These are phyloP conservation scores for Schizaphis graminum DNA, from an alignment of 2,888 invertebrate species.

Conservation along the genomic window DNA sequence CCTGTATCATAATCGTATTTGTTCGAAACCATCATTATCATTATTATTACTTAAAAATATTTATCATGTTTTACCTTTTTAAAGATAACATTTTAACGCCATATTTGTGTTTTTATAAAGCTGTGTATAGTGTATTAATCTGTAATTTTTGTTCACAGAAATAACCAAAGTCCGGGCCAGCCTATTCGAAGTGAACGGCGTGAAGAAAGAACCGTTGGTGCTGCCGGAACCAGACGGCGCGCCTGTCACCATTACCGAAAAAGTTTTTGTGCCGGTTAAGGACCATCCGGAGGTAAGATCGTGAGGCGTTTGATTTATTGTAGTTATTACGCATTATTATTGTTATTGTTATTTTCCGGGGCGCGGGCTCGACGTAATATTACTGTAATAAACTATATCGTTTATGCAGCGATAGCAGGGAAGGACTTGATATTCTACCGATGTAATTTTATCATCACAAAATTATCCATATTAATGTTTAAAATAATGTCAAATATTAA, in stretches of 20 bases:
- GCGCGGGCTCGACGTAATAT: neutral
- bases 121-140: neutral
- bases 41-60: neutral
- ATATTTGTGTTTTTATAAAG: neutral
- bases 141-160: constrained; percentile 78
- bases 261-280: constrained; percentile 99
- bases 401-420: neutral
- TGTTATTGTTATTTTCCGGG: constrained; percentile 46
- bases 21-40: neutral
- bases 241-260: constrained; percentile 94
- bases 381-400: neutral
- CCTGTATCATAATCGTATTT: neutral
- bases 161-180: constrained; percentile 97
- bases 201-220: constrained; percentile 91
- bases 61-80: neutral
- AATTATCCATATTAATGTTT: neutral
- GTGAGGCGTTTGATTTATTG: neutral
- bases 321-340: neutral
- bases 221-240: constrained; percentile 93
- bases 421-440: neutral
- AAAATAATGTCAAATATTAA: neutral
- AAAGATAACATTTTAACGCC: neutral
- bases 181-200: constrained; percentile 98
- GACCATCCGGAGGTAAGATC: constrained; percentile 98
- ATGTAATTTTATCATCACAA: neutral